Base-by-base conservation (phyloP, 2,113 vertebrate species). In the Furnarius figulus region DNA sequence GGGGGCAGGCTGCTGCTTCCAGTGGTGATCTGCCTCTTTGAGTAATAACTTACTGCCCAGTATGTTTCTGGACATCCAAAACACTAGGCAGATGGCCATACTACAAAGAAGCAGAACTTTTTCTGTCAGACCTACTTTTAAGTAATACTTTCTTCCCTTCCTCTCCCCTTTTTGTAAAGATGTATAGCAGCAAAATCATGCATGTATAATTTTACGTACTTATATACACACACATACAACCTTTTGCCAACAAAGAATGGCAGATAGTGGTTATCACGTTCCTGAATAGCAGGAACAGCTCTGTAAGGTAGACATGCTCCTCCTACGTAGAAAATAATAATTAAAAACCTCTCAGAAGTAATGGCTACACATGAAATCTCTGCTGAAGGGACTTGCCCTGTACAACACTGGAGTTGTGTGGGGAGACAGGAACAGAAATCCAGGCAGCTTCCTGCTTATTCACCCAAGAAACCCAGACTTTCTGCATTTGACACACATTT, bases 231-330 rank as follows among this genome's bases (percentile, higher is more conserved):
- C 10, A 9, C 0, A 0, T 21, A 52, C 31, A 46, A 39, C 47
- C 52, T 67, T 39, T 71, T 67, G 62, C 31, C 47, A 37, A 6
- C 31, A 39, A 35, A 9, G 30, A 40, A 33, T 4, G 10, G 28
- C 30, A 35, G 30, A 14, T 10, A 15, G 52, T 8, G 65, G 70
- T 14, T 27, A 7, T 4, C 4, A 0, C 0, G 8, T 21, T 76
- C 46, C 61, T 8, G 21, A 46, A n/a, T 0, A 1, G n/a, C n/a
- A n/a, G n/a, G n/a, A n/a, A n/a, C 13, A 12, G 23, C 20, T 12
- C 58, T 47, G 10, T 35, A 58, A 35, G 1, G 4, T 0, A 33
- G 61, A 50, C 37, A 10, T 3, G 1, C 23, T 66, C 49, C 50
- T 84, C 35, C 30, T 12, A 7, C 49, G 40, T 23, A 8, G 49